Evolutionary conservation across 2,113 vertebrate genomes (phyloP).

Genomic region (Etheostoma spectabile): DNA sequence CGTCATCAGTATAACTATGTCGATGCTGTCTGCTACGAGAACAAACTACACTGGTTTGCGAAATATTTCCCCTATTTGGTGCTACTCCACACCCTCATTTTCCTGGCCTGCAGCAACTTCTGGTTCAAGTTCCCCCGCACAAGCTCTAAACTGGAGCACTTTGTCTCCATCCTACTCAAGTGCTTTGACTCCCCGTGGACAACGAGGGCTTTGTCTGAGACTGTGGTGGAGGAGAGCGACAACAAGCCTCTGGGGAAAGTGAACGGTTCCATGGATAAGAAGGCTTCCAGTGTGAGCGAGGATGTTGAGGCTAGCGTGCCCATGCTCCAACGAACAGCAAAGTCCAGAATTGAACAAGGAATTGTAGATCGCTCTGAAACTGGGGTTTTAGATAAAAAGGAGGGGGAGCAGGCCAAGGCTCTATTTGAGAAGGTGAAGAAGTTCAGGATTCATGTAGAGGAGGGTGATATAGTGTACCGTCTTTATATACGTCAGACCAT

Average conservation of each 20-base stretch:
- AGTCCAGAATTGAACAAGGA: slow-evolving; percentile 95
- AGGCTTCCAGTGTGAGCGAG: slow-evolving; percentile 91
- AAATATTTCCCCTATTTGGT: slow-evolving; percentile 99
- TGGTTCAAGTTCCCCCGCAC: slow-evolving; percentile 99
- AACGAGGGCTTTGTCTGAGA: slow-evolving; percentile 95
- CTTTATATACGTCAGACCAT: slow-evolving; percentile 97
- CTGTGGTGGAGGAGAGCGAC: slow-evolving; percentile 96
- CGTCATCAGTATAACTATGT: slow-evolving; percentile 98
- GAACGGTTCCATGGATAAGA: slow-evolving; percentile 95
- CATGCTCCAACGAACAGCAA: slow-evolving; percentile 94
- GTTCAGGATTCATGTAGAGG: slow-evolving; percentile 95
- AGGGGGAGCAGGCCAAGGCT: slow-evolving; percentile 89
- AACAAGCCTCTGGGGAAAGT: slow-evolving; percentile 94
- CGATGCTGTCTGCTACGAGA: slow-evolving; percentile 96
- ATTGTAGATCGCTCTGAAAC: slow-evolving; percentile 96
- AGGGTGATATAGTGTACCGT: slow-evolving; percentile 96
- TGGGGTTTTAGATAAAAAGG: slow-evolving; percentile 92
- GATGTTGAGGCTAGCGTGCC: slow-evolving; percentile 97
- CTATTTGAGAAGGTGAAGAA: slow-evolving; percentile 92
- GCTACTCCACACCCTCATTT: slow-evolving; percentile 95
- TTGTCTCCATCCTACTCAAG: slow-evolving; percentile 97
- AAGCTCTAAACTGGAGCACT: slow-evolving; percentile 98
- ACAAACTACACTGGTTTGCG: slow-evolving; percentile 97
- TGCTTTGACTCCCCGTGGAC: slow-evolving; percentile 99
- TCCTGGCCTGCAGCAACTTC: slow-evolving; percentile 98